A percentile compares a stretch with the other conserved stretches of the same genome.
These are phyloP conservation scores for Oscheius myriophilus DNA, from an alignment of 2,888 invertebrate species.

Conservation along the genomic window DNA sequence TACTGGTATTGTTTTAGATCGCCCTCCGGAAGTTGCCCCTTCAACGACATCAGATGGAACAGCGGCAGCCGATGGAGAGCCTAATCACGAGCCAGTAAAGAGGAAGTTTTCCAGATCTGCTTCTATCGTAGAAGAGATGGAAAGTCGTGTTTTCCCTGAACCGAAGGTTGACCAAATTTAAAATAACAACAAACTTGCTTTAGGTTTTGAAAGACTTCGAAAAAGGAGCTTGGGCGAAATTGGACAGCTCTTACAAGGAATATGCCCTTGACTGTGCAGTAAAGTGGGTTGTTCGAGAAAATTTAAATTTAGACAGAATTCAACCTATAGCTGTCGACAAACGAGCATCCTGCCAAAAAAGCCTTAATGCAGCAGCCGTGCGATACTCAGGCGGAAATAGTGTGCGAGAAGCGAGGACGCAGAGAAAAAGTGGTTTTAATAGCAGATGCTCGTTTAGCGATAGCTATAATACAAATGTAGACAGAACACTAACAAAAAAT, in stretches of 20 bases:
- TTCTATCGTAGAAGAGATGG: conserved; percentile 62
- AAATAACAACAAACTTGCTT: conserved; percentile 1
- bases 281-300: conserved; percentile 32
- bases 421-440: no score
- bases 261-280: conserved; percentile 55
- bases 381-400: no score
- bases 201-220: conserved; percentile 50
- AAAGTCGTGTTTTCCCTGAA: conserved; percentile 54
- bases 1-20: no score
- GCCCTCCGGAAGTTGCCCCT: background rate
- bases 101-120: conserved; percentile 56
- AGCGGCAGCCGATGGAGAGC: conserved; percentile 13
- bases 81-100: conserved; percentile 30
- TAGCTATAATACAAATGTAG: no score
- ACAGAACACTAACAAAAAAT: no score
- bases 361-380: no score
- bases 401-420: no score
- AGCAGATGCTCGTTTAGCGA: no score
- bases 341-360: no score
- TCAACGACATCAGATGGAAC: conserved; percentile 5
- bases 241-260: conserved; percentile 39
- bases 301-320: background rate
- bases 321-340: no score
- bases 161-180: conserved; percentile 31
- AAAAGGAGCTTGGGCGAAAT: conserved; percentile 39